Evolutionary conservation across 2,888 invertebrate species (phyloP).

Genomic region (Steinernema hermaphroditum): DNA sequence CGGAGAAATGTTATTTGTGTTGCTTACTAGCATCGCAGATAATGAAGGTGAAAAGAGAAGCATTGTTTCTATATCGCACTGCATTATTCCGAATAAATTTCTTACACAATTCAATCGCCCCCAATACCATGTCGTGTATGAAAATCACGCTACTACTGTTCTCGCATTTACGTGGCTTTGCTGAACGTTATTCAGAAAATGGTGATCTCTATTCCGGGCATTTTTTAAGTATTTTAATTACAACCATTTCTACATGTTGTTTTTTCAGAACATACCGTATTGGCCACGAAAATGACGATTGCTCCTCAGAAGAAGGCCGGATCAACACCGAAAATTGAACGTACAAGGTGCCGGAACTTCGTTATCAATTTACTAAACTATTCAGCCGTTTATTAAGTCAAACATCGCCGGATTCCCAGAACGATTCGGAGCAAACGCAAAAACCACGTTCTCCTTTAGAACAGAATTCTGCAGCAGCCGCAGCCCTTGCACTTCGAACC

Average conservation of each 20-base stretch:
- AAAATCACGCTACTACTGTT: not conserved
- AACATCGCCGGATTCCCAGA: not conserved
- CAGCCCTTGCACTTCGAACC: not conserved
- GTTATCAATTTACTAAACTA: not conserved
- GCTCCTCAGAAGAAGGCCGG: constrained; percentile 4
- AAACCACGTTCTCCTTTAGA: not conserved
- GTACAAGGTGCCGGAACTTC: not conserved
- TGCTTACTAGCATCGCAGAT: no score
- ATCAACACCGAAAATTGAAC: not conserved
- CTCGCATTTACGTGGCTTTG: not conserved
- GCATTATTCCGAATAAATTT: no score
- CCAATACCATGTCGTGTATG: no score
- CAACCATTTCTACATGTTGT: no score
- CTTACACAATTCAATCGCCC: no score
- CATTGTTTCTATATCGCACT: no score
- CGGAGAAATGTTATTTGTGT: no score
- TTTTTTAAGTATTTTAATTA: no score
- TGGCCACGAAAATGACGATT: not conserved
- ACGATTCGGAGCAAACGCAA: not conserved
- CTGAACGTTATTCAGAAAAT: no score
- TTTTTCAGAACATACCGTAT: constrained; percentile 21
- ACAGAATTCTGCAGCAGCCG: not conserved
- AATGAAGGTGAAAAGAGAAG: no score
- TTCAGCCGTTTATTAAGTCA: not conserved
- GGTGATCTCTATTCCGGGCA: no score